phyloP scores from a whole-genome alignment of 37 sponge, comb jelly and placozoan genomes.

The Halisarca cf. caerulea region DNA sequence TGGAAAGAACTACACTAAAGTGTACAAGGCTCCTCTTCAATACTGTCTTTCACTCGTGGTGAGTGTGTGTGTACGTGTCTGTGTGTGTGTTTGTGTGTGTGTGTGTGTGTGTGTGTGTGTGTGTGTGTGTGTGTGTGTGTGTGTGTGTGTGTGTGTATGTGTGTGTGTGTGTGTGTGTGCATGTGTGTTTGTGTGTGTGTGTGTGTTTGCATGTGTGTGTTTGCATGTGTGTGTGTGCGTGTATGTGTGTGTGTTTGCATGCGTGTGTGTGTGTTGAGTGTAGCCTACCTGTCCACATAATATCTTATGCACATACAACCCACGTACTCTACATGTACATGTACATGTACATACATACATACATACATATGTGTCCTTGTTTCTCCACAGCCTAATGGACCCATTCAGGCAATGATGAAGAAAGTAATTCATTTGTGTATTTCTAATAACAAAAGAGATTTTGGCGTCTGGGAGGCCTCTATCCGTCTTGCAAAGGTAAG shows the following conservation, averaged over 20 bases:
- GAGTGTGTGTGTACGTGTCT: slow-evolving; percentile 6
- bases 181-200: neutral
- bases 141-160: neutral
- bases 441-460: slow-evolving; percentile 59
- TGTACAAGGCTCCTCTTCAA: slow-evolving; percentile 74
- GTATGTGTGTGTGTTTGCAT: too few relatives aligned
- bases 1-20: slow-evolving; percentile 68
- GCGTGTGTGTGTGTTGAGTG: too few relatives aligned
- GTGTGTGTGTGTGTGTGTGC: slow-evolving; percentile 26
- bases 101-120: slow-evolving; percentile 24
- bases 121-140: slow-evolving; percentile 45
- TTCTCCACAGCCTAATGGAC: slow-evolving; percentile 61
- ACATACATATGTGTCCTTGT: neutral
- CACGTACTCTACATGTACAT: neutral
- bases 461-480: slow-evolving; percentile 63
- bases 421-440: slow-evolving; percentile 73
- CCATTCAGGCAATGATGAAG: slow-evolving; percentile 54
- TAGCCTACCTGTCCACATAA: neutral
- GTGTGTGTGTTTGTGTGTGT: neutral
- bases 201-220: too few relatives aligned
- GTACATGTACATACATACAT: neutral
- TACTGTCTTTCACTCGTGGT: slow-evolving; percentile 84
- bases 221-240: too few relatives aligned
- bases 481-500: slow-evolving; percentile 74
- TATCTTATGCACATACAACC: neutral